Base-by-base conservation (phyloP, 2,888 invertebrate genomes). In the Heteropelma amictum region DNA sequence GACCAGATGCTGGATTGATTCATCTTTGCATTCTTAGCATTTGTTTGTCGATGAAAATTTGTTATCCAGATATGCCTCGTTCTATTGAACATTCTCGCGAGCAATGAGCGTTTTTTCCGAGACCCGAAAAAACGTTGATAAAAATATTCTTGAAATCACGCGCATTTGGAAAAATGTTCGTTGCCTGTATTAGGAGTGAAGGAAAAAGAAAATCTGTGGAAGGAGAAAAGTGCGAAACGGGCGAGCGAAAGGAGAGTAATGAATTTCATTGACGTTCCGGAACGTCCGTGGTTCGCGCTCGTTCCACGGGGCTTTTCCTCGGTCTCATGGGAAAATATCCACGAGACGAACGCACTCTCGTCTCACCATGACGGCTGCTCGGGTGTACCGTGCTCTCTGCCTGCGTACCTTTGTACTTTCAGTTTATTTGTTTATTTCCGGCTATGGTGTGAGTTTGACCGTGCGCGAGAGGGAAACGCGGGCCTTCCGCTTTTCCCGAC, bases 181-280 rank as follows among this genome's bases (percentile, higher is more conserved):
- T 30, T 30, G 45, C 12, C 7, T 12, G 45, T 3, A 12, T 14
- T 35, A 33, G 28, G 56, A 38, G 56, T 19, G 17, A 10, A 33
- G 28, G 56, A 38, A 67, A 28, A 17, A 10, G n/a, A 12, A 67
- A 67, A 67, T 67, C 56, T 67, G 56, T 21, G 23, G 19, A 49
- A 58, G 7, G 19, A 33, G 47, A n/a, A n/a, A n/a, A 35, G 54
- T 23, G 21, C 4, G 21, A 58, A 51, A 47, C n/a, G 33, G 42
- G 26, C 21, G 33, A 14, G 26, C 54, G 61, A 42, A 65, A 61
- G 49, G 38, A 65, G 61, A 70, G 60, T 71, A 75, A 75, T 75
- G 75, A 75, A 71, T 75, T 75, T 75, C 67, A 75, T 75, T 71
- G 75, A 71, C 67, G 71, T 58, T 19, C n/a, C 49, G 45, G 54